Evolutionary conservation across 2,888 invertebrate genomes (phyloP).

Genomic region (Nomada ferruginata): DNA sequence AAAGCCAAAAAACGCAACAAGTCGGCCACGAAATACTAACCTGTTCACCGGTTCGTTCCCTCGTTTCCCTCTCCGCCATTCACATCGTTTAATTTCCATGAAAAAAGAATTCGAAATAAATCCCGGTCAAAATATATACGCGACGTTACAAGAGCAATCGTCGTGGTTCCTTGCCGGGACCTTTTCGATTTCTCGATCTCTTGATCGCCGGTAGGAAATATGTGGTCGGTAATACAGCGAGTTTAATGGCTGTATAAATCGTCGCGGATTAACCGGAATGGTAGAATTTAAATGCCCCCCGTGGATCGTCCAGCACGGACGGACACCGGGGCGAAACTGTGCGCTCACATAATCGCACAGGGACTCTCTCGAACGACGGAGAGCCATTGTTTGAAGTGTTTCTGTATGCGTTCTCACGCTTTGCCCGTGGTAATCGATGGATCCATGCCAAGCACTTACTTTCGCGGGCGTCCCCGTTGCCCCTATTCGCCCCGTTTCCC

Average conservation of each 20-base stretch:
- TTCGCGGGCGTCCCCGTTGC: conserved; percentile 2
- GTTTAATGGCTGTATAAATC: conserved; percentile 70
- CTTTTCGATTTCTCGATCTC: conserved; percentile 8
- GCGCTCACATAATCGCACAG: conserved; percentile 44
- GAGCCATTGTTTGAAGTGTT: conserved; percentile 52
- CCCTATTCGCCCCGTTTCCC: not conserved
- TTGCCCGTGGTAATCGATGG: conserved; percentile 58
- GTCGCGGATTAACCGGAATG: conserved; percentile 68
- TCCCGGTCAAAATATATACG: not conserved
- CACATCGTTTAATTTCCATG: conserved; percentile 3
- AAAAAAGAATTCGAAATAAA: conserved; percentile 19
- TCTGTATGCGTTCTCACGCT: conserved; percentile 59
- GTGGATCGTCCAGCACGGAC: conserved; percentile 32
- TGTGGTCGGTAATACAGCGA: conserved; percentile 46
- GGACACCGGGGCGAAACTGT: conserved; percentile 21
- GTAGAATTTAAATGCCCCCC: conserved; percentile 68
- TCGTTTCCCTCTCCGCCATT: not conserved
- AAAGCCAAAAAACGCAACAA: not conserved
- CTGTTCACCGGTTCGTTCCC: too few relatives aligned
- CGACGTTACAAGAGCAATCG: not conserved
- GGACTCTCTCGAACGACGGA: conserved; percentile 4
- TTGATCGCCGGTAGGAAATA: conserved; percentile 40
- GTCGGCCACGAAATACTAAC: not conserved
- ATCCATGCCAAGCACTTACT: conserved; percentile 29
- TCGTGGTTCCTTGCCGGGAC: not conserved